phyloP scores from a whole-genome alignment of 2,888 invertebrate species.

The Tipula lateralis region DNA sequence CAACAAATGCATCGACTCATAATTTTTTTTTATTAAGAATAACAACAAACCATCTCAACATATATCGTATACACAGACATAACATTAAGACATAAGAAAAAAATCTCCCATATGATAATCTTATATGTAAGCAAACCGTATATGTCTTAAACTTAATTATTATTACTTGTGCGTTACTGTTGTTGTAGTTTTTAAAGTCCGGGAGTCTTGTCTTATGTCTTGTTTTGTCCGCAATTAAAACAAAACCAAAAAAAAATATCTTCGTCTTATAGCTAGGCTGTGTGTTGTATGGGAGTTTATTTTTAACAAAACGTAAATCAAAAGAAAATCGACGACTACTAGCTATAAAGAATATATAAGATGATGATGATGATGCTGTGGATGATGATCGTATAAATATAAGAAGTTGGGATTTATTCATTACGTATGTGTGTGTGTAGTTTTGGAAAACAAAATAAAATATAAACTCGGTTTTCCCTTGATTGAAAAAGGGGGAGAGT shows the following conservation, averaged over 20 bases:
- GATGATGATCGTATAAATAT: neutral
- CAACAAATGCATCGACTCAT: neutral
- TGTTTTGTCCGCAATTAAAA: constrained; percentile 20
- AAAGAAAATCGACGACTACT: neutral
- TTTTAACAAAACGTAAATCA: constrained; percentile 9
- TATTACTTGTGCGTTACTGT: neutral
- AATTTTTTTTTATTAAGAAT: neutral
- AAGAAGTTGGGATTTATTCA: neutral
- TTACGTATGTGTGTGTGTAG: too few species aligned
- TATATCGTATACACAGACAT: neutral
- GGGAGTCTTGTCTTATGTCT: constrained; percentile 24
- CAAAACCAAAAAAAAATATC: neutral
- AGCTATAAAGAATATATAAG: neutral
- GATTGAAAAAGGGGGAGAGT: neutral
- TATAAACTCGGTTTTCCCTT: neutral
- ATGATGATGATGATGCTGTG: neutral
- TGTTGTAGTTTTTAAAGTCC: constrained; percentile 4
- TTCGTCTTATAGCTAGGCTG: neutral
- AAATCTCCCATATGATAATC: neutral
- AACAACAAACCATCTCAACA: neutral
- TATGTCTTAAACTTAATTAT: neutral
- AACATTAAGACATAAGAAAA: neutral
- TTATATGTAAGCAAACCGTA: neutral
- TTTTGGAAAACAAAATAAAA: neutral
- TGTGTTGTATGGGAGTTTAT: neutral